Percentiles rank a stretch among this genome's conserved stretches.
Evolutionary conservation across 1,140 invertebrate genomes (phyloP).

Genomic region (Telenomus remus): DNA sequence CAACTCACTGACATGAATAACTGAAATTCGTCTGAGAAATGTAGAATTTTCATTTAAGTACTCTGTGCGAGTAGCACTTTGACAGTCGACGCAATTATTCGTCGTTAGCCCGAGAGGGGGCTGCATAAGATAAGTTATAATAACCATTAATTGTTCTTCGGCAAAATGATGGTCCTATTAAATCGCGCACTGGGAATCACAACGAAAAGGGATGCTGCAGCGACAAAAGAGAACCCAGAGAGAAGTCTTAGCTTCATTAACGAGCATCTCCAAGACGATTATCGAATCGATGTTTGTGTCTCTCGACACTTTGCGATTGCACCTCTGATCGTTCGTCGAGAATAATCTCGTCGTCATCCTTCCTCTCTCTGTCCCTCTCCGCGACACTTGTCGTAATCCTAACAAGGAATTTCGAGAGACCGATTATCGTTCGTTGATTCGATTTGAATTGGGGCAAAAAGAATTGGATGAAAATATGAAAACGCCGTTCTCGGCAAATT

Average conservation of each 20-base stretch:
- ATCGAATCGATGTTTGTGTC: constrained; percentile 48
- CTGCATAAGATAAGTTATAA: constrained; percentile 55
- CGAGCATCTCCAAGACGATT: constrained; percentile 18
- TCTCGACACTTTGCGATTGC: constrained; percentile 1
- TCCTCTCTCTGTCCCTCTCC: too few relatives aligned
- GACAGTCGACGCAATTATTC: constrained; percentile 11
- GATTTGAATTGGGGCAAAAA: background rate
- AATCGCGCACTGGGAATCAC: constrained; percentile 37
- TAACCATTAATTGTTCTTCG: constrained; percentile 60
- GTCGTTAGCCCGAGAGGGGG: constrained; percentile 6
- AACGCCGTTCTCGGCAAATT: background rate
- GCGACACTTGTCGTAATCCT: too few relatives aligned
- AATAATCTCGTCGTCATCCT: too few relatives aligned
- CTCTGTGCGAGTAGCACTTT: constrained; percentile 12
- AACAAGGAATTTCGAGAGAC: too few relatives aligned
- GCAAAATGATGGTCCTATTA: constrained; percentile 58
- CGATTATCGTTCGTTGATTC: constrained; percentile 3
- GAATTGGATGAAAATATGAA: too few relatives aligned
- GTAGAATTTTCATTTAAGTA: constrained; percentile 30
- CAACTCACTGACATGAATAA: background rate
- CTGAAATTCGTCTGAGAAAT: constrained; percentile 16
- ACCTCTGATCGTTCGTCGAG: too few relatives aligned
- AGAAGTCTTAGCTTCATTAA: constrained; percentile 34
- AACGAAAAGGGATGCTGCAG: constrained; percentile 31
- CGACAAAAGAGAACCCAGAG: constrained; percentile 7